Base-by-base conservation (phyloP, 2,113 vertebrate species). In the Corythaeola cristata region DNA sequence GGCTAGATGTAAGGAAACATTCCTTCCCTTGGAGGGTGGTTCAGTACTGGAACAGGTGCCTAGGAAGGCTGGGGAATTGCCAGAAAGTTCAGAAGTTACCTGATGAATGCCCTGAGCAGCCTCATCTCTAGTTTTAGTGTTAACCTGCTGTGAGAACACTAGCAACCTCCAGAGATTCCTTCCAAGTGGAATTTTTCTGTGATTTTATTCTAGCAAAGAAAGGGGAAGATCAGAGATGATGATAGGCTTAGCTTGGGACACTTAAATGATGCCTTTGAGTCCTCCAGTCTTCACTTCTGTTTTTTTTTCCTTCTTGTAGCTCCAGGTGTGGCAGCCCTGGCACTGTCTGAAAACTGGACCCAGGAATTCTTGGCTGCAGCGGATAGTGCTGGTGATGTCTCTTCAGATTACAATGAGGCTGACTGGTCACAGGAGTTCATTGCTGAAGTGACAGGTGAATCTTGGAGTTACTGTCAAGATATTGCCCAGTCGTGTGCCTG, bases 391-490 rank as follows among this genome's bases (percentile, higher is more conserved):
- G 95, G 98, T 32, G 98, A 98, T 67, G 96, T 97, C 59, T 98
- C 98, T 41, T 97, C 99, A 62, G 99, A 99, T 91, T 98, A 98
- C 56, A 98, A 98, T 39, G 99, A 99, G 66, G 98, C 99, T 35
- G 99, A 99, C 96, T 99, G 99, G 99, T 99, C 99, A 8, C 98
- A 98, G 92, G 99, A 99, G 90, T 99, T 99, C 98, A 99, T 99
- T 71, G 98, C 98, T n/a, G 99, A 99, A 94, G 99, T 99, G 84
- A 98, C 99, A 98, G 99, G 99, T 99, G 76, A 97, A 93, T 37
- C 37, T 93, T 66, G 53, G 58, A 81, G 44, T 88, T 76, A 21
- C 49, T 22, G 47, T 56, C 33, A 66, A 21, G 35, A 10, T 89
- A 52, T 81, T 90, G 35, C 75, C 37, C 22, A 35, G 33, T 81